Percentiles rank a stretch among this genome's conserved stretches.
Evolutionary conservation across 2,113 vertebrate species (phyloP).

Genomic region (Calyptommatus sinebrachiatus): DNA sequence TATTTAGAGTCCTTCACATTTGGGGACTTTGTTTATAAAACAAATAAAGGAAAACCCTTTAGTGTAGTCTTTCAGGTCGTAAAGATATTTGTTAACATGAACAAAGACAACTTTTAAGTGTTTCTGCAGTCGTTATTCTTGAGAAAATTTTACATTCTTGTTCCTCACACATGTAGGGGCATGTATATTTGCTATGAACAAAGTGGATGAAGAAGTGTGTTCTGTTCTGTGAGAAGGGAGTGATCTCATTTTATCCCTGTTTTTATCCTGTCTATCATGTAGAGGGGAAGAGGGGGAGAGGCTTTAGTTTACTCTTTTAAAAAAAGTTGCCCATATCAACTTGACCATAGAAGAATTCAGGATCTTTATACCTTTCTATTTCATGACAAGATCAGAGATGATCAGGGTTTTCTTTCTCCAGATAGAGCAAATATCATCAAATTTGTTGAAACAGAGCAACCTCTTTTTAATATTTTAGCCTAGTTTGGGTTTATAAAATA

Average conservation of each 20-base stretch:
- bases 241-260: neutral
- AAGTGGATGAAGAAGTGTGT: neutral
- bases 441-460: too few relatives aligned
- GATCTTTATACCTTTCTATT: neutral
- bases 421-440: neutral
- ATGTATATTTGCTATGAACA: conserved; percentile 4
- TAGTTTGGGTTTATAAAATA: too few relatives aligned
- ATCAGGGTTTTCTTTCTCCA: neutral
- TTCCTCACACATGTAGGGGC: neutral
- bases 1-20: neutral
- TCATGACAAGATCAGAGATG: neutral
- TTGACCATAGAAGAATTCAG: conserved; percentile 22
- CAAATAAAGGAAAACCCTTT: neutral
- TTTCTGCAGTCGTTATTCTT: neutral
- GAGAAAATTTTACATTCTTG: neutral
- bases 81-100: neutral
- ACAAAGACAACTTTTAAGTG: neutral
- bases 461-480: neutral
- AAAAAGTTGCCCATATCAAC: neutral
- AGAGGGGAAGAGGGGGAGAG: neutral
- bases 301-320: neutral
- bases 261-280: neutral
- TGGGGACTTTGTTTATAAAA: neutral
- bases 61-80: neutral
- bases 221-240: neutral